Evolutionary conservation across 2,113 vertebrate genomes (phyloP).

Genomic region (Pavo muticus): DNA sequence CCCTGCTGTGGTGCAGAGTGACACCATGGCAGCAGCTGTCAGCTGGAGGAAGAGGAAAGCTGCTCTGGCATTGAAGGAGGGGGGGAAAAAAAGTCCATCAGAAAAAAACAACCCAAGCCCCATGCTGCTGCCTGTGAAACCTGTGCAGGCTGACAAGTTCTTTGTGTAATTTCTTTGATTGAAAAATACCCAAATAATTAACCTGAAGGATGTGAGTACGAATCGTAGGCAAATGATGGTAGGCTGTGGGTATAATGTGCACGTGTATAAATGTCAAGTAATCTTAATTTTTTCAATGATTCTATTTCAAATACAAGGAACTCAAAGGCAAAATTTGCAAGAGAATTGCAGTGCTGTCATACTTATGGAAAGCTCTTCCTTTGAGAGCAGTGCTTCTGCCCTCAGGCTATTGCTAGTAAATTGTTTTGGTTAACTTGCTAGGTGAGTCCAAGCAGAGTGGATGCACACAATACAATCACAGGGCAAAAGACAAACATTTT

Average conservation of each 20-base stretch:
- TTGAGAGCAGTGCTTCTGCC: neutral
- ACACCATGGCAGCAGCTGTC: neutral
- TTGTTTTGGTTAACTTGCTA: neutral
- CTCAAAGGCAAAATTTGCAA: neutral
- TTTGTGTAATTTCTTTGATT: neutral
- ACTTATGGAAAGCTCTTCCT: neutral
- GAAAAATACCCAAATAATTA: neutral
- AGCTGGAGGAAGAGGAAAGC: neutral
- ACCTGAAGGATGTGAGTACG: neutral
- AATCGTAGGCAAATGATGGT: neutral
- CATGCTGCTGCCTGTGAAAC: neutral
- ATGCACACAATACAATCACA: neutral
- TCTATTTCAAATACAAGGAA: neutral
- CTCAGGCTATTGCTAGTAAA: neutral
- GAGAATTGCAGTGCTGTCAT: neutral
- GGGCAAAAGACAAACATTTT: too few species aligned
- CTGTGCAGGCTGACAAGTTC: neutral
- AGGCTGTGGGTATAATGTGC: neutral
- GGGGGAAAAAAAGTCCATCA: too few species aligned
- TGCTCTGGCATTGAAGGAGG: neutral
- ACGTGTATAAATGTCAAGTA: neutral
- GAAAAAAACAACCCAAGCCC: neutral
- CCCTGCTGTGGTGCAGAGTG: neutral
- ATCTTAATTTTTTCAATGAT: neutral
- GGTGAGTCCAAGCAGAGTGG: neutral